These are phyloP conservation scores for Silurus aristotelis DNA, from an alignment of 2,797 vertebrate species.

Conservation along the genomic window DNA sequence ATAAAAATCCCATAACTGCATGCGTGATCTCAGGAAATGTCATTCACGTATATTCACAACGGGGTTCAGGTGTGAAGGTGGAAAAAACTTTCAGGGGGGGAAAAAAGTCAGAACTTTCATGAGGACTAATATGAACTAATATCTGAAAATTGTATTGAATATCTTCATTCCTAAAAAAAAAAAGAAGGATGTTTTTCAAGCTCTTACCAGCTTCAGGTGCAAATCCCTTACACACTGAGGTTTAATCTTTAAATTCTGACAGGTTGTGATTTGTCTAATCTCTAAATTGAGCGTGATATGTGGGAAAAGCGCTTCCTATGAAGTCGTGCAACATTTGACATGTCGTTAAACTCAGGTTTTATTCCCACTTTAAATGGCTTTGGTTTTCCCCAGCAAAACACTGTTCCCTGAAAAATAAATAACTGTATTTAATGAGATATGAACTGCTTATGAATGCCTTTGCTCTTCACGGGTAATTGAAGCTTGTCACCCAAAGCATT, in stretches of 20 bases:
- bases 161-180: not conserved
- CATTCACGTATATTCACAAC: not conserved
- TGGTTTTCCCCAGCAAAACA: constrained; percentile 58
- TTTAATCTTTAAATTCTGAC: constrained; percentile 41
- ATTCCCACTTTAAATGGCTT: constrained; percentile 54
- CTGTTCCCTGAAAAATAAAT: constrained; percentile 68
- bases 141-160: not conserved
- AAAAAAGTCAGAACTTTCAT: not conserved
- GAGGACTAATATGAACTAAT: not conserved
- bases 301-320: constrained; percentile 45
- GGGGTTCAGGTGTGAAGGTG: constrained; percentile 10
- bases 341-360: constrained; percentile 58
- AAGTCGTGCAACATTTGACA: constrained; percentile 59
- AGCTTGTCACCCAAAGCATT: constrained; percentile 77
- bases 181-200: no score
- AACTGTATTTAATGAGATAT: constrained; percentile 79
- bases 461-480: constrained; percentile 72
- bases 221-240: constrained; percentile 20
- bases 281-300: constrained; percentile 37
- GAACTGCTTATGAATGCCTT: constrained; percentile 72
- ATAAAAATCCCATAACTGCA: not conserved
- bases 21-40: constrained; percentile 16
- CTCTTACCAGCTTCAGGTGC: not conserved
- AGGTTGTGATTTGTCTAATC: constrained; percentile 51
- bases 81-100: not conserved